phyloP scores from a whole-genome alignment of 2,888 invertebrate species.

The Drosophila monieri region DNA sequence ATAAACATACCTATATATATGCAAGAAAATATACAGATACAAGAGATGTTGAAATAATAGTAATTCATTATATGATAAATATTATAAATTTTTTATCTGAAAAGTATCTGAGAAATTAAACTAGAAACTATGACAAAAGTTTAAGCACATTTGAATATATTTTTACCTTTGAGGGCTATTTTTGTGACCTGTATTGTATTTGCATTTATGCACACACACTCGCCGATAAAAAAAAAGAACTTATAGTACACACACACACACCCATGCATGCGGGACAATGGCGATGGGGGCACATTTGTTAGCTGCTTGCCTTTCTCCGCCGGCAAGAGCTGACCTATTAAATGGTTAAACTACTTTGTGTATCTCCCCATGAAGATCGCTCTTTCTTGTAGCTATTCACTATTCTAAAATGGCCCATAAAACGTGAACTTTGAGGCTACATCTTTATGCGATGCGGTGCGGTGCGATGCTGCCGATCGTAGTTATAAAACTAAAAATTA shows the following conservation, averaged over 20 bases:
- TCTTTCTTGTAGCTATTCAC: conserved; percentile 29
- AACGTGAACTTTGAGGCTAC: conserved; percentile 37
- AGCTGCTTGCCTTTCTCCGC: conserved; percentile 37
- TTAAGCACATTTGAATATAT: too few species aligned
- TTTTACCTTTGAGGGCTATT: background rate
- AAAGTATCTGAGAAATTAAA: too few species aligned
- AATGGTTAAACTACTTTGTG: conserved; percentile 46
- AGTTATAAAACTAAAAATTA: conserved; percentile 22
- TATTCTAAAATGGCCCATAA: conserved; percentile 45
- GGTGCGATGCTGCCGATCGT: conserved; percentile 30
- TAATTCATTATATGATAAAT: too few species aligned
- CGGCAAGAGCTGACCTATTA: conserved; percentile 42
- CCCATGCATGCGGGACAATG: conserved; percentile 39
- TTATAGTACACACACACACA: conserved; percentile 11
- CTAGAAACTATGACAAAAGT: too few species aligned
- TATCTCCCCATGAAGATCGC: conserved; percentile 42
- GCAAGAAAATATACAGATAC: background rate
- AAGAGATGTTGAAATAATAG: background rate
- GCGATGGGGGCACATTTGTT: conserved; percentile 41
- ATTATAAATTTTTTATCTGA: too few species aligned
- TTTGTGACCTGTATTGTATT: background rate
- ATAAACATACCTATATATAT: background rate
- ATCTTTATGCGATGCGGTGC: conserved; percentile 19
- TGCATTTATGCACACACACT: conserved; percentile 23
- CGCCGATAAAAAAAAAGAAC: conserved; percentile 17